Conservation (phyloP, 2,888 invertebrate genomes). For the Sinelater perroti region DNA sequence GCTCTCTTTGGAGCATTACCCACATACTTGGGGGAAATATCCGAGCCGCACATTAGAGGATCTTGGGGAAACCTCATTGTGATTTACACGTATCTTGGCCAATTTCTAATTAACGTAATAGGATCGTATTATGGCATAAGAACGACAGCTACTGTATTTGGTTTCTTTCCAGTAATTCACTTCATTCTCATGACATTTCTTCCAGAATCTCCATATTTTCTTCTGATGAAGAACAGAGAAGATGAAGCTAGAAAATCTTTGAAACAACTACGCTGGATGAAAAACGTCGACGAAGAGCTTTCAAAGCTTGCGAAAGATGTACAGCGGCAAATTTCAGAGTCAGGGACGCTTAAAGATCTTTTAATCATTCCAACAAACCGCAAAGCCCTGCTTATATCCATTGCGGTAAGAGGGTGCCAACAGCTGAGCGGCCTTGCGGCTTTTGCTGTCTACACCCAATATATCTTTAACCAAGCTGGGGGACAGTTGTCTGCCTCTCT, state of each 20-base stretch:
- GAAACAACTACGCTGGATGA: constrained; percentile 43
- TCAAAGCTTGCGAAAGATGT: constrained; percentile 48
- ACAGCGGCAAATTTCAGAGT: constrained; percentile 51
- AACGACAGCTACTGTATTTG: constrained; percentile 65
- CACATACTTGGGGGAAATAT: constrained; percentile 51
- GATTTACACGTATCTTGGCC: constrained; percentile 46
- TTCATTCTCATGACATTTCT: constrained; percentile 65
- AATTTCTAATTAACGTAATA: constrained; percentile 60
- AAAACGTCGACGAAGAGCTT: constrained; percentile 48
- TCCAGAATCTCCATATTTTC: constrained; percentile 65
- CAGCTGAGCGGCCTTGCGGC: constrained; percentile 48
- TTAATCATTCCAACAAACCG: constrained; percentile 47
- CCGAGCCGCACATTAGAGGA: constrained; percentile 50
- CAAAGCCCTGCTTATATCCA: constrained; percentile 48
- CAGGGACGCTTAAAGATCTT: constrained; percentile 50
- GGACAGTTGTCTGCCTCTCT: constrained; percentile 46
- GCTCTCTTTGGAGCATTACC: constrained; percentile 48
- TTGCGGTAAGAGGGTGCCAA: constrained; percentile 49
- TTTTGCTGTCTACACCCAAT: constrained; percentile 49
- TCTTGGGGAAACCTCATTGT: constrained; percentile 51
- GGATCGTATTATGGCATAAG: constrained; percentile 66
- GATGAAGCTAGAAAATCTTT: constrained; percentile 48
- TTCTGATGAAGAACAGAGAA: constrained; percentile 46
- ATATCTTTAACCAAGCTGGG: constrained; percentile 51
- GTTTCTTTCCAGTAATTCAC: constrained; percentile 66